Conservation (phyloP, 2,888 invertebrate species). For the Calephelis perditalis region DNA sequence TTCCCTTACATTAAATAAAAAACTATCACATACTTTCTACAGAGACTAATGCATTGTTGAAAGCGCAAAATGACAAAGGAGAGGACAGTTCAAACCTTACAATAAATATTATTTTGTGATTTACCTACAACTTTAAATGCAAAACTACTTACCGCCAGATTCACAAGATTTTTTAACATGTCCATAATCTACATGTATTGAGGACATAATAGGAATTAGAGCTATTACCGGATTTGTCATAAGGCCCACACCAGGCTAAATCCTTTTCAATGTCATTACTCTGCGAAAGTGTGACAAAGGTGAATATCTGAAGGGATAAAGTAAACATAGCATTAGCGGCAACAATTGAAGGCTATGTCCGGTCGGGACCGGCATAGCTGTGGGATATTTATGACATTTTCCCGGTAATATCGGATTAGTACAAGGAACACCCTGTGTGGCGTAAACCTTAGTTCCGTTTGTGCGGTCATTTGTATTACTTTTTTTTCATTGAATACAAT, state of each 20-base stretch:
- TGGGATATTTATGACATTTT: conserved; percentile 57
- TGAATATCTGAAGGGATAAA: conserved; percentile 52
- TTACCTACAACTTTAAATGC: no score
- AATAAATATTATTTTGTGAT: no score
- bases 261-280: conserved; percentile 43
- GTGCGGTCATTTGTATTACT: conserved; percentile 36
- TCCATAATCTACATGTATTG: neutral
- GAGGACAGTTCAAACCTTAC: no score
- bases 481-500: no score
- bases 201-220: conserved; percentile 19
- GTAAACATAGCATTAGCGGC: conserved; percentile 64
- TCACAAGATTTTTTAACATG: no score
- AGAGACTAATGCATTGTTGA: no score
- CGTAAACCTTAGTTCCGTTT: conserved; percentile 52
- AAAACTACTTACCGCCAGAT: no score
- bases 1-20: no score
- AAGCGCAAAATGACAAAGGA: no score
- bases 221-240: conserved; percentile 48
- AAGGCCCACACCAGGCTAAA: conserved; percentile 39
- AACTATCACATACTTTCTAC: no score
- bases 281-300: conserved; percentile 46
- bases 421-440: conserved; percentile 62
- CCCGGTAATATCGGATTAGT: conserved; percentile 55
- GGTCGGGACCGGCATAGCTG: conserved; percentile 42
- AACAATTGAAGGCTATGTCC: conserved; percentile 57